A percentile compares a stretch with the other conserved stretches of the same genome.
Conservation (phyloP, 2,888 invertebrate species). For the Dasysyrphus albostriatus region DNA sequence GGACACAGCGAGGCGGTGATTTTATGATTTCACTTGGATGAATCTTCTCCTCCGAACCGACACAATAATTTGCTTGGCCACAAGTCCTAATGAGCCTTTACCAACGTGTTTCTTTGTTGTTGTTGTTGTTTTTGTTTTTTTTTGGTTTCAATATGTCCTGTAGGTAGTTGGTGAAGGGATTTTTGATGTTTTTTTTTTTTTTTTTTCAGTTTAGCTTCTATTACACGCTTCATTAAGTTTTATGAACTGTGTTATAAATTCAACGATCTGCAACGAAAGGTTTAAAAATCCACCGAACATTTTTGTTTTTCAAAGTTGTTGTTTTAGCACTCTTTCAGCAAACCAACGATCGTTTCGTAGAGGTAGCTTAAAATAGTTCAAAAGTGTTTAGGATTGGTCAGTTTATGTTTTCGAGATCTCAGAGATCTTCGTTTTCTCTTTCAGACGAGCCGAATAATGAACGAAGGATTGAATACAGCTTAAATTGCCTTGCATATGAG, state of each 20-base stretch:
- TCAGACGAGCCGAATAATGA: too few relatives aligned
- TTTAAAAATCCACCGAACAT: background rate
- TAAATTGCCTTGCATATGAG: too few relatives aligned
- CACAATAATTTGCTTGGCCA: constrained; percentile 62
- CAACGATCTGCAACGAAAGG: constrained; percentile 11
- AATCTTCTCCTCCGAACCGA: constrained; percentile 32
- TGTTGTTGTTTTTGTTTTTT: background rate
- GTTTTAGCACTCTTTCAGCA: background rate
- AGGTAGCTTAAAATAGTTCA: background rate
- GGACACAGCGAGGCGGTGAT: constrained; percentile 71
- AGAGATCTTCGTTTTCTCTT: too few relatives aligned
- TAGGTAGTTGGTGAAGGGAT: background rate
- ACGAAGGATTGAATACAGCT: too few relatives aligned
- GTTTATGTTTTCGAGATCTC: too few relatives aligned
- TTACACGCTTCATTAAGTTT: constrained; percentile 36
- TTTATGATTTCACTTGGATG: constrained; percentile 69
- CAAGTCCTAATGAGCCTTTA: constrained; percentile 72
- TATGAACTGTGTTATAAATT: constrained; percentile 12
- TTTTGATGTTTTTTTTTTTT: constrained; percentile 4
- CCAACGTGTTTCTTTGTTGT: constrained; percentile 36
- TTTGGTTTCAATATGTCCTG: background rate
- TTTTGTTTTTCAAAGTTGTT: background rate
- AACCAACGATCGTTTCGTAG: too few relatives aligned
- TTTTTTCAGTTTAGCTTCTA: constrained; percentile 19
- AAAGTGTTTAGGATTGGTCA: too few relatives aligned